Conservation (phyloP, 2,797 vertebrate species). For the Benthosema pterotum region DNA sequence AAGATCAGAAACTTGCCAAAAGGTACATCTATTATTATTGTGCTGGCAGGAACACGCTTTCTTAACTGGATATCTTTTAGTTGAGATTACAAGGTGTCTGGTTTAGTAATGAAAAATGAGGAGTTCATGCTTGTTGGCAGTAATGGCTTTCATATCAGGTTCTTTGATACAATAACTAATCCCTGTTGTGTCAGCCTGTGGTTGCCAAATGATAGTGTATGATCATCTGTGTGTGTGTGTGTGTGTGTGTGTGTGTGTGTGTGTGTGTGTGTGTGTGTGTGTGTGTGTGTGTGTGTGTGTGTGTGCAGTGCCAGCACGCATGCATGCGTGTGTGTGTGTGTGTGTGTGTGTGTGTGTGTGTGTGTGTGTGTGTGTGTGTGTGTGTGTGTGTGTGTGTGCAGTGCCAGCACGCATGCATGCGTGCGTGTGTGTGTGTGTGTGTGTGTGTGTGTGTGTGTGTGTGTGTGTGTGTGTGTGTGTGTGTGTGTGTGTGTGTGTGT, state of each 20-base stretch:
- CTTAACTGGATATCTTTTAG: slow-evolving; percentile 58
- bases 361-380: slow-evolving; percentile 17
- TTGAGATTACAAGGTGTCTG: slow-evolving; percentile 56
- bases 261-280: slow-evolving; percentile 9
- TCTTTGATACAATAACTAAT: slow-evolving; percentile 63
- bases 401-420: neutral
- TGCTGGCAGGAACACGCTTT: slow-evolving; percentile 63
- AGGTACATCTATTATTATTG: slow-evolving; percentile 45
- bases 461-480: slow-evolving; percentile 26
- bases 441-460: slow-evolving; percentile 15
- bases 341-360: slow-evolving; percentile 23
- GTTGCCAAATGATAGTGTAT: slow-evolving; percentile 74
- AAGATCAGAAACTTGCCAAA: slow-evolving; percentile 38
- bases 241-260: slow-evolving; percentile 33
- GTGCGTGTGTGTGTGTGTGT: slow-evolving; percentile 17
- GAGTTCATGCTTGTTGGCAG: slow-evolving; percentile 54
- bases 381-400: slow-evolving; percentile 8
- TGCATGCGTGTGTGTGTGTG: slow-evolving; percentile 25
- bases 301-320: slow-evolving; percentile 1
- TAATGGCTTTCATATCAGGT: slow-evolving; percentile 63
- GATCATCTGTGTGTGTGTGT: slow-evolving; percentile 50
- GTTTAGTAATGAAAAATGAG: slow-evolving; percentile 62
- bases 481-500: slow-evolving; percentile 3
- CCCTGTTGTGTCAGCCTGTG: slow-evolving; percentile 73
- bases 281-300: slow-evolving; percentile 33